A percentile compares a stretch with the other conserved stretches of the same genome.
Evolutionary conservation across 2,888 invertebrate genomes (phyloP).

Genomic region (Brassicogethes aeneus): DNA sequence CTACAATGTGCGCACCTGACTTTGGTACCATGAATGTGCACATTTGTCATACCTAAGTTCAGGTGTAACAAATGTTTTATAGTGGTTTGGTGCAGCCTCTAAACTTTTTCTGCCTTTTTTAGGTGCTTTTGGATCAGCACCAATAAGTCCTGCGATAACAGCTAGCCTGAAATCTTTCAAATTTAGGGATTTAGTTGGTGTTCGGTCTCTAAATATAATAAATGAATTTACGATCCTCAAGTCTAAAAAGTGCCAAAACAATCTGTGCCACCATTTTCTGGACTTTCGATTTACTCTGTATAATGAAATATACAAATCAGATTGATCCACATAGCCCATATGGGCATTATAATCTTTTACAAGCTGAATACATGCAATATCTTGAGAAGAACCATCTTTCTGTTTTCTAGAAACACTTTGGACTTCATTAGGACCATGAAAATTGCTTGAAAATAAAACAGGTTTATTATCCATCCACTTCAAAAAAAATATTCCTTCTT

Average conservation of each 20-base stretch:
- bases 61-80: neutral
- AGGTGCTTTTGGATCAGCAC: neutral
- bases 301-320: conserved; percentile 4
- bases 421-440: neutral
- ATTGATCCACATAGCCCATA: no score
- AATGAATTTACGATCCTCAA: conserved; percentile 9
- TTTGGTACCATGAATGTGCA: neutral
- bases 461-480: conserved; percentile 10
- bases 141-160: neutral
- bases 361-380: conserved; percentile 8
- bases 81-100: neutral
- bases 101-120: neutral
- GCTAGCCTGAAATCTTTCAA: neutral
- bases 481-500: conserved; percentile 4
- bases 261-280: conserved; percentile 7
- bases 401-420: conserved; percentile 3
- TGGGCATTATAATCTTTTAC: conserved; percentile 8
- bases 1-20: no score
- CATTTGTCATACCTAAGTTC: neutral
- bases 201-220: conserved; percentile 3
- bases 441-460: neutral
- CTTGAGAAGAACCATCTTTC: conserved; percentile 8
- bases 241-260: conserved; percentile 12
- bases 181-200: neutral
- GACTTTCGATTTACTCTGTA: conserved; percentile 2